These are phyloP conservation scores for Tubulanus polymorphus DNA, from an alignment of 2,888 invertebrate species.

Conservation along the genomic window DNA sequence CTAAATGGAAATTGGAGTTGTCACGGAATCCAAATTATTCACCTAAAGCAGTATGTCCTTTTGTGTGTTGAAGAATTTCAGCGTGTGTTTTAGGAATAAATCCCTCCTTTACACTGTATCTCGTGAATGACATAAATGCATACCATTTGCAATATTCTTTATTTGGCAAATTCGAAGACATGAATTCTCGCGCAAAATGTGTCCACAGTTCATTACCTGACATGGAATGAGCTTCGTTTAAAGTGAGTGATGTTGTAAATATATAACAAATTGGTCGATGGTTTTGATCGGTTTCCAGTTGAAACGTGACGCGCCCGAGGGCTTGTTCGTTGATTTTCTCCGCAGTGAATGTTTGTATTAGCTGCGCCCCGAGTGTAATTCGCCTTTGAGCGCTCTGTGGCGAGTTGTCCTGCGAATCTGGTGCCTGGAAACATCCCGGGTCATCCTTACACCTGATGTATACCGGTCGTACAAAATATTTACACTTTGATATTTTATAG, in stretches of 20 bases:
- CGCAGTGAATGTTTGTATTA: constrained; percentile 81
- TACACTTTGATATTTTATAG: constrained; percentile 27
- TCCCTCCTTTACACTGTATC: constrained; percentile 63
- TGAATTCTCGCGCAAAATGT: constrained; percentile 77
- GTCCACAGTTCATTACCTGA: constrained; percentile 79
- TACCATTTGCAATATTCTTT: constrained; percentile 71
- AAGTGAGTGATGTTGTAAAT: constrained; percentile 69
- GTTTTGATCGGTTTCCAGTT: constrained; percentile 65
- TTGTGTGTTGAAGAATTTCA: constrained; percentile 51
- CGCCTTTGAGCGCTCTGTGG: constrained; percentile 70
- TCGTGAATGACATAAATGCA: constrained; percentile 83
- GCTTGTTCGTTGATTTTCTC: constrained; percentile 81
- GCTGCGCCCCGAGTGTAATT: constrained; percentile 69
- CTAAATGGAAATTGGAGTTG: neutral
- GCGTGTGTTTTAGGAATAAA: constrained; percentile 57
- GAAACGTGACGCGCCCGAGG: constrained; percentile 75
- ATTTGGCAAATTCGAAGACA: constrained; percentile 59
- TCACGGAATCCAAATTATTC: constrained; percentile 39
- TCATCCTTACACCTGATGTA: constrained; percentile 79
- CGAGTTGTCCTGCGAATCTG: constrained; percentile 63
- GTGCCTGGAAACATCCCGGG: constrained; percentile 73
- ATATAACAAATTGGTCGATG: constrained; percentile 63
- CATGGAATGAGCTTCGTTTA: constrained; percentile 68
- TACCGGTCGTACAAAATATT: constrained; percentile 66
- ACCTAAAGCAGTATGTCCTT: constrained; percentile 83